These are phyloP conservation scores for Hypotaenidia okinawae DNA, from an alignment of 2,797 vertebrate species.

Conservation along the genomic window DNA sequence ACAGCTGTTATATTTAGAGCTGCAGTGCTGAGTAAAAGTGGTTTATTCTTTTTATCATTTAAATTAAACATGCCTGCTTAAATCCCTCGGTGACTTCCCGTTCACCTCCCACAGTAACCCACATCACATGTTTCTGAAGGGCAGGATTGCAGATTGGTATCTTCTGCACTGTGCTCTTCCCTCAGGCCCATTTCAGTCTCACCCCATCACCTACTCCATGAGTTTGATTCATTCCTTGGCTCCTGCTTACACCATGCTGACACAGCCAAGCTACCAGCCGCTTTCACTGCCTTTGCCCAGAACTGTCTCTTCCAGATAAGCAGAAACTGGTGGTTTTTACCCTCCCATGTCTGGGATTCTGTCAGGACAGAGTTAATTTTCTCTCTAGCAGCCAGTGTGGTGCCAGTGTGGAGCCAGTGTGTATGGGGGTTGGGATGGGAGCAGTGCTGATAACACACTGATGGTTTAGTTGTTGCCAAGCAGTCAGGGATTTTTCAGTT, in stretches of 20 bases:
- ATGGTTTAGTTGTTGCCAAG: too few species aligned
- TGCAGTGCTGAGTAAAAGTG: constrained; percentile 46
- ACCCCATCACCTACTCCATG: constrained; percentile 53
- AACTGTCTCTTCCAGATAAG: constrained; percentile 37
- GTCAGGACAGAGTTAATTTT: too few species aligned
- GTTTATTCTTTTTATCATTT: constrained; percentile 64
- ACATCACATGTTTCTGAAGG: constrained; percentile 50
- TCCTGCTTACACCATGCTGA: neutral
- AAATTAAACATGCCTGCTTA: constrained; percentile 61
- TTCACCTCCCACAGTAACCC: constrained; percentile 51
- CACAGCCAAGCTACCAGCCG: constrained; percentile 33
- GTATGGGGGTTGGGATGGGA: too few species aligned
- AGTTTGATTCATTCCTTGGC: constrained; percentile 62
- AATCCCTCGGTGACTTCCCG: constrained; percentile 57
- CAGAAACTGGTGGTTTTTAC: neutral
- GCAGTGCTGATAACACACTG: too few species aligned
- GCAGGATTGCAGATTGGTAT: constrained; percentile 27
- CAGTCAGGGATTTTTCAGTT: too few species aligned
- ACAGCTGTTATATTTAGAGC: constrained; percentile 64
- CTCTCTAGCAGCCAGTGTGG: too few species aligned
- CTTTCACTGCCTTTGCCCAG: constrained; percentile 30
- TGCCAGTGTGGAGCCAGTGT: too few species aligned
- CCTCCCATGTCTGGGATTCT: too few species aligned
- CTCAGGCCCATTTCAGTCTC: constrained; percentile 31
- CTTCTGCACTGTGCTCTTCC: neutral